Evolutionary conservation across 2,113 vertebrate genomes (phyloP), one percentile per base, ranked within the genome.

Genomic region (Ondatra zibethicus): DNA sequence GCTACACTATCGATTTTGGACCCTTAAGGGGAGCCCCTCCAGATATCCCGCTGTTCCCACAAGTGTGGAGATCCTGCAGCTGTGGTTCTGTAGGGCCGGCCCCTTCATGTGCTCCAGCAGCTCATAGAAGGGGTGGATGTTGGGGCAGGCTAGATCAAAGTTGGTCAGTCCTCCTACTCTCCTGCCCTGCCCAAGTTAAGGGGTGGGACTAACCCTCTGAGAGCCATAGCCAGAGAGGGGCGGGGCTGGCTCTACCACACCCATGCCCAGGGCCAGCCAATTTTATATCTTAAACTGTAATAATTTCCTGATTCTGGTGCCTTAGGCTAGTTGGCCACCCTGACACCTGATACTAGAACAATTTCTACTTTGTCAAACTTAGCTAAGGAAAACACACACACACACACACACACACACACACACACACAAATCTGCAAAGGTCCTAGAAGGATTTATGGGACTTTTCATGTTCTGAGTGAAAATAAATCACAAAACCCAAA

Each of bases 351-450:
- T 73, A 80, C 45, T 73, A 73, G 36, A 86, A 89, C 52, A 85
- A 86, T 81, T 52, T 90, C 66, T 77, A 12, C 36, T 77, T 63
- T 19, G 80, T 55, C 73, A 55, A 90, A 77, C 21, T 72, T 89
- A 39, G 47, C 86, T 89, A n/a, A n/a, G n/a, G n/a, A n/a, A n/a
- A n/a, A n/a, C n/a, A n/a, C n/a, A n/a, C n/a, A n/a, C n/a, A n/a
- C n/a, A n/a, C n/a, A n/a, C n/a, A n/a, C n/a, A n/a, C n/a, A n/a
- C n/a, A n/a, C n/a, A n/a, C n/a, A n/a, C n/a, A n/a, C n/a, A n/a
- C n/a, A n/a, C 27, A 52, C 9, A 45, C 47, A 90, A 91, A 93
- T 52, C 19, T 91, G 23, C 70, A 85, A 88, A 97, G 39, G 25
- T 75, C n/a, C 29, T 90, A 78, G 72, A 87, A 84, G 39, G 63